Evolutionary conservation across 2,113 vertebrate species (phyloP).

Genomic region (Jacana jacana): DNA sequence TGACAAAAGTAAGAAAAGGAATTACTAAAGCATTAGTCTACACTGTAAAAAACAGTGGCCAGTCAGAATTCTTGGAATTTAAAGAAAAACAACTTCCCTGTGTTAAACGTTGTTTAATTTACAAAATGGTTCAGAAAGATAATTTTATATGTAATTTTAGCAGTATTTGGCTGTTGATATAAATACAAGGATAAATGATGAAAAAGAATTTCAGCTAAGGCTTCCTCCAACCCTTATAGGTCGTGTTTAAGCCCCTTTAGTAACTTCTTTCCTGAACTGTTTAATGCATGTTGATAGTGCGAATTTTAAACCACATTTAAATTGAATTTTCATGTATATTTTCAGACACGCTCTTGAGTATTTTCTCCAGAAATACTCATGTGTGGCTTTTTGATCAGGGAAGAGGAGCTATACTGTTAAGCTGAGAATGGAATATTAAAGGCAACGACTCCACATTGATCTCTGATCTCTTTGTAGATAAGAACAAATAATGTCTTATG

Average conservation of each 20-base stretch:
- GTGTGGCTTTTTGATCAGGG: background rate
- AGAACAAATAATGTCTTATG: background rate
- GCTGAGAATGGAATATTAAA: background rate
- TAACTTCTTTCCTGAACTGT: background rate
- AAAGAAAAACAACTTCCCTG: too few relatives aligned
- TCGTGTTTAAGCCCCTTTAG: background rate
- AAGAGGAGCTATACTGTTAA: background rate
- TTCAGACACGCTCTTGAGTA: background rate
- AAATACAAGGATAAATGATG: background rate
- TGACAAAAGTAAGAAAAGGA: conserved; percentile 89
- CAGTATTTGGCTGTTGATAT: background rate
- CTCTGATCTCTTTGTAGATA: background rate
- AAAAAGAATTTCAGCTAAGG: background rate
- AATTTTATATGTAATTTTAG: background rate
- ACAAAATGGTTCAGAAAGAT: background rate
- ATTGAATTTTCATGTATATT: background rate
- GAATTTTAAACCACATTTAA: background rate
- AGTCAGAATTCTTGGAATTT: background rate
- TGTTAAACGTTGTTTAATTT: background rate
- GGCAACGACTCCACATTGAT: background rate
- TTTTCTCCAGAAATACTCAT: background rate
- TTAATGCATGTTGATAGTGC: background rate
- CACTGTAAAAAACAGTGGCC: rapidly evolving
- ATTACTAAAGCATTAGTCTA: background rate
- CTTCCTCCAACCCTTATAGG: background rate